phyloP scores from a whole-genome alignment of 2,888 invertebrate genomes.

The Erpobdella octoculata region DNA sequence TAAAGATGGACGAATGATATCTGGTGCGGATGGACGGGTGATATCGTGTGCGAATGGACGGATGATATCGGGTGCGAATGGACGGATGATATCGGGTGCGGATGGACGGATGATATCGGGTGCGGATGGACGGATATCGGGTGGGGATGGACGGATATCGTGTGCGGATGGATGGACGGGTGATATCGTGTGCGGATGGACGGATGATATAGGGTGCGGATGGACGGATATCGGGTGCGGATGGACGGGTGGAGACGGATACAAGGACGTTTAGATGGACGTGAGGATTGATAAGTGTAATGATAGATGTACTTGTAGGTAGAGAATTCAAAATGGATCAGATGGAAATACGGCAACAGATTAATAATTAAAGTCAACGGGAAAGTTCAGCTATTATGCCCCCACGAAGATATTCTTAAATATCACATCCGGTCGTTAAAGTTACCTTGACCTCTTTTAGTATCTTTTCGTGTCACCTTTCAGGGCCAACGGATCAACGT shows the following conservation, averaged over 20 bases:
- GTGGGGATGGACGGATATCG: not conserved
- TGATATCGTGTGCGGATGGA: not conserved
- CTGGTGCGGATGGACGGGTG: slow-evolving; percentile 1
- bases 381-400: too few relatives aligned
- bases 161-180: not conserved
- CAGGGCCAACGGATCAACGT: slow-evolving; percentile 33
- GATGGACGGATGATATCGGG: not conserved
- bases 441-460: not conserved
- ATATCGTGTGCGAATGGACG: not conserved
- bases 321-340: too few relatives aligned
- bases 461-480: not conserved
- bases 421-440: not conserved
- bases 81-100: not conserved
- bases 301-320: too few relatives aligned
- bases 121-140: not conserved
- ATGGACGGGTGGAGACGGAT: not conserved
- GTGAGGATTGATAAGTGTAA: not conserved
- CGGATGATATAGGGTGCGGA: not conserved
- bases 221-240: not conserved
- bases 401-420: too few relatives aligned
- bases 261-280: not conserved
- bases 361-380: too few relatives aligned
- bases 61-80: not conserved
- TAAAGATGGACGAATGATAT: slow-evolving; percentile 8
- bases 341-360: too few relatives aligned